These are phyloP conservation scores for Vannuccia rotundouncinata DNA, from an alignment of 2,888 invertebrate species.

Conservation along the genomic window DNA sequence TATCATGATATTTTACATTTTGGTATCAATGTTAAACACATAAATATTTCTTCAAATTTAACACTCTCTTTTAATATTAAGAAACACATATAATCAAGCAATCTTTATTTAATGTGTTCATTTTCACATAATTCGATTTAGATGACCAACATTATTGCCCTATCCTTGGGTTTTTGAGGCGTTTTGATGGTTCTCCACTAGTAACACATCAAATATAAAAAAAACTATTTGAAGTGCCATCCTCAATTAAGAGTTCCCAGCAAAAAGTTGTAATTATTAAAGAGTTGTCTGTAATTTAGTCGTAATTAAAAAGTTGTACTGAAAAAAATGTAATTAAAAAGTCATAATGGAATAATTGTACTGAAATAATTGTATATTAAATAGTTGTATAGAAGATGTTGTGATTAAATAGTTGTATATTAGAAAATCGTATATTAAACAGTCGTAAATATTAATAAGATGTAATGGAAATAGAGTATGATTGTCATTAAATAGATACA, in stretches of 20 bases:
- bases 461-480: constrained; percentile 4
- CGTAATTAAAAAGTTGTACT: constrained; percentile 6
- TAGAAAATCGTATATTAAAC: constrained; percentile 9
- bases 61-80: neutral
- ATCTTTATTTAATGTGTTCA: neutral
- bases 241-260: constrained; percentile 1
- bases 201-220: neutral
- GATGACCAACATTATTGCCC: neutral
- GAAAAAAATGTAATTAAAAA: constrained; percentile 13
- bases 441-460: constrained; percentile 21
- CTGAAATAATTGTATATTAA: neutral
- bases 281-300: constrained; percentile 11
- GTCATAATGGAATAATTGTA: neutral
- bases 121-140: neutral
- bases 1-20: no score
- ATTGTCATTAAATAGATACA: constrained; percentile 23
- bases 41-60: neutral
- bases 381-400: neutral
- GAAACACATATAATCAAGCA: neutral
- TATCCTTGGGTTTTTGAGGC: neutral
- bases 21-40: neutral
- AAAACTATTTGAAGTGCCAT: neutral
- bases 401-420: neutral
- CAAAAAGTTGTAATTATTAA: constrained; percentile 23
- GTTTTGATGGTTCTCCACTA: neutral